Conservation (phyloP, 2,888 invertebrate genomes). For the Branchipolynoe longqiensis region DNA sequence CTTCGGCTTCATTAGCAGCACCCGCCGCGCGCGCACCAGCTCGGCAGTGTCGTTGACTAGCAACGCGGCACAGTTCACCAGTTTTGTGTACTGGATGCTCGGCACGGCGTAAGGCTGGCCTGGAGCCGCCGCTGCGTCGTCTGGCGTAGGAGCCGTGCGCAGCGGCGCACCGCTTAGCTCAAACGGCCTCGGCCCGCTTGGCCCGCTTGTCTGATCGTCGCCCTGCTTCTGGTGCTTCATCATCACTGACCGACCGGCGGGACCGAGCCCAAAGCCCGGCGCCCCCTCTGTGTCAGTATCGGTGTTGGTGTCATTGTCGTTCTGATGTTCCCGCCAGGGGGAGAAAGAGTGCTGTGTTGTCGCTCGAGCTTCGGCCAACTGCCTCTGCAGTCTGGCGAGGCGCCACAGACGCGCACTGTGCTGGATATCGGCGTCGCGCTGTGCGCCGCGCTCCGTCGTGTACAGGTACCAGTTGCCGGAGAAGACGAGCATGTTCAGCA, state of each 20-base stretch:
- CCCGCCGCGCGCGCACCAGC: slow-evolving; percentile 67
- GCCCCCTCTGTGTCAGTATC: neutral
- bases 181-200: neutral
- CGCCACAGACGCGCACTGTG: neutral
- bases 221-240: neutral
- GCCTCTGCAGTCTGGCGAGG: neutral
- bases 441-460: neutral
- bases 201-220: neutral
- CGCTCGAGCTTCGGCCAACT: neutral
- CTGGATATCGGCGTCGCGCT: neutral
- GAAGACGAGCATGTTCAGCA: slow-evolving; percentile 4
- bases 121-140: neutral
- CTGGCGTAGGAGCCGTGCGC: neutral
- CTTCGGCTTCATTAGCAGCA: slow-evolving; percentile 62
- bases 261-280: neutral
- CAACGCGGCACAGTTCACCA: slow-evolving; percentile 70
- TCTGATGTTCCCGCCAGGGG: neutral
- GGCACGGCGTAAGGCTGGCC: slow-evolving; percentile 62
- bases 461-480: slow-evolving; percentile 6
- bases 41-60: slow-evolving; percentile 69
- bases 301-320: neutral
- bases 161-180: neutral
- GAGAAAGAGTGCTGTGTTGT: neutral
- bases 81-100: slow-evolving; percentile 35
- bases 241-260: neutral